Evolutionary conservation across 2,888 invertebrate species (phyloP), one percentile per base, ranked within the genome.

Genomic region (Spodoptera picta): DNA sequence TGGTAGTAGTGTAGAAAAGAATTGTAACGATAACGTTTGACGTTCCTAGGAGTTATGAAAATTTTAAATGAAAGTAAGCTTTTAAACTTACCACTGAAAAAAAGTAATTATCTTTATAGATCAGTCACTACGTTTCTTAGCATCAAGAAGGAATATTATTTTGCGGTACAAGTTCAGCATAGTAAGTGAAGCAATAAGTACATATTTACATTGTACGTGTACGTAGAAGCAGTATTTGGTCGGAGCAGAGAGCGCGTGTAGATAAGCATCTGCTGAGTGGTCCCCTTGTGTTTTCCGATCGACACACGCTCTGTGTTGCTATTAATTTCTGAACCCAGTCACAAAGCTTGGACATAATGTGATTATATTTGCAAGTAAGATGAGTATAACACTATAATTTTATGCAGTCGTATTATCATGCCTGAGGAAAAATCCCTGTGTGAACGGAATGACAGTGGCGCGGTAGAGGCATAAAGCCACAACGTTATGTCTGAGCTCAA

Each of bases 261-360:
- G 94, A 94, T 94, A 94, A 93, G 92, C 91, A 93, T 93, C 94
- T 92, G 93, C 93, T 89, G 93, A 94, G 92, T 92, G 90, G 89
- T 88, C 92, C 94, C 93, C 93, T 91, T 87, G 83, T 90, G 88
- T 89, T 90, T 88, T 87, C 88, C 90, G 88, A 92, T 91, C 90
- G 87, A 83, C 88, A 84, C 87, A 84, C 89, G 86, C 87, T 86
- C 87, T 87, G 87, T 86, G 88, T 91, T 87, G 90, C 93, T 92
- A 93, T 93, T 94, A 93, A 94, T 94, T 93, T 91, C 92, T 90
- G 88, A 85, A 84, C 90, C 90, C 88, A 85, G 88, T 90, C 92
- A 87, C 91, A 90, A 89, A 91, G 92, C 89, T 90, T 90, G 90
- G 89, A 90, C 92, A 86, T 92, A 91, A 93, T 92, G 92, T 90